Percentiles rank a stretch among this genome's conserved stretches.
Conservation (phyloP, 2,888 invertebrate genomes). For the Rugalucina vietnamica region DNA sequence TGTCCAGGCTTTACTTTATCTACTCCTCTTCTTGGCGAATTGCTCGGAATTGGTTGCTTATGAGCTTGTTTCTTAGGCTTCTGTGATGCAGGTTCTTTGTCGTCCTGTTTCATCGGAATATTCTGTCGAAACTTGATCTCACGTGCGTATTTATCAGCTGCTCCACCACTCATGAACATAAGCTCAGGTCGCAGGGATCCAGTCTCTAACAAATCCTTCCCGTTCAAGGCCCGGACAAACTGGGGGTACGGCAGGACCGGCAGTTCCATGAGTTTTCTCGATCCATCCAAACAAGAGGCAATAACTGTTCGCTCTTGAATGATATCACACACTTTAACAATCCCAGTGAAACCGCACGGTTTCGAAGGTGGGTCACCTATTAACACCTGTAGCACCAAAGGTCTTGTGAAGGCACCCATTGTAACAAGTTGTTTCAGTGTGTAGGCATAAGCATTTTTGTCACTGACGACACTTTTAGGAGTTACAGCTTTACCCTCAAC, state of each 20-base stretch:
- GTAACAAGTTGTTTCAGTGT: conserved; percentile 62
- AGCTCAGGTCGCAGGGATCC: conserved; percentile 53
- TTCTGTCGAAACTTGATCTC: conserved; percentile 71
- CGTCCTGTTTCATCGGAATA: conserved; percentile 36
- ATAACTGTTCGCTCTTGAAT: conserved; percentile 72
- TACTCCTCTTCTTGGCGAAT: not conserved
- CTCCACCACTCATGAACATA: conserved; percentile 53
- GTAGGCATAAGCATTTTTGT: conserved; percentile 63
- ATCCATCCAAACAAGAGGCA: conserved; percentile 65
- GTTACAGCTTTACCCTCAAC: conserved; percentile 63
- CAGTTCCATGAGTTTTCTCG: conserved; percentile 70
- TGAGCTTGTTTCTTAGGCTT: not conserved
- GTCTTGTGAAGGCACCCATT: conserved; percentile 63
- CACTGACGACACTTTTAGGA: conserved; percentile 59
- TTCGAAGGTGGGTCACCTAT: conserved; percentile 69
- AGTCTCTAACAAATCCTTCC: conserved; percentile 58
- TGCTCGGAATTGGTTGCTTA: not conserved
- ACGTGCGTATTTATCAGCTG: conserved; percentile 65
- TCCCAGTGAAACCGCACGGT: conserved; percentile 72
- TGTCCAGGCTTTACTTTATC: conserved; percentile 6
- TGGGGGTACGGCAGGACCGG: conserved; percentile 69
- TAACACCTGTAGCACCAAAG: conserved; percentile 64
- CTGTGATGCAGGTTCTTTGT: not conserved
- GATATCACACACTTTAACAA: conserved; percentile 70
- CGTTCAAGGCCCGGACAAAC: conserved; percentile 67